Evolutionary conservation across 1,140 invertebrate genomes (phyloP), one percentile per base, ranked within the genome.

Genomic region (Drosophila punjabiensis): DNA sequence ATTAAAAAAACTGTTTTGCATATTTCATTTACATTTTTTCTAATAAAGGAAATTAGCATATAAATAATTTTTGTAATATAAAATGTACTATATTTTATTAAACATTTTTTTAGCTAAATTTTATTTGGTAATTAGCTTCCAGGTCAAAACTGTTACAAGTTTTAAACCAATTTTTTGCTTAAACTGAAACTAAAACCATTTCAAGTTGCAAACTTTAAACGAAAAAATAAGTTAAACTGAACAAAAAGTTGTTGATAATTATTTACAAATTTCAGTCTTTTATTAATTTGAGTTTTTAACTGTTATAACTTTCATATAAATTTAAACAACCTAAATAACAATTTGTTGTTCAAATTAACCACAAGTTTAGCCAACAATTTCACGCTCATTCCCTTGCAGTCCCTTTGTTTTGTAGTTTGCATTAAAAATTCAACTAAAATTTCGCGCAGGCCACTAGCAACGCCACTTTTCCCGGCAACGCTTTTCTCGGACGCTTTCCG

Each of bases 401-500:
- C 33, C 9, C 39, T 39, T 69, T 30, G 47, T 35, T n/a, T 37
- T 43, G 35, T 56, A 24, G 32, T 33, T n/a, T 60, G 55, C 55
- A 61, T 59, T 74, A n/a, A 35, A 74, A 62, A 74, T 74, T 73
- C 41, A 74, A 50, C 20, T 11, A 11, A 59, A 73, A 43, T 53
- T 73, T 74, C 37, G 37, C 61, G 37, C 67, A 33, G 37, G 32
- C 6, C 64, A 3, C 35, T 10, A 3, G 24, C 24, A 58, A 13
- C 28, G 16, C 30, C 28, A 11, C 30, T 47, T 56, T 71, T 56
- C 24, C 41, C 50, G 16, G 6, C 9, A 48, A n/a, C n/a, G n/a
- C n/a, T 73, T 74, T 74, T 74, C 68, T 74, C 68, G 55, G 68
- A 74, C 70, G 55, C 30, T 75, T 55, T 58, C 50, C 59, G 35